Evolutionary conservation across 2,888 invertebrate species (phyloP).

Genomic region (Caenorhabditis sp.): DNA sequence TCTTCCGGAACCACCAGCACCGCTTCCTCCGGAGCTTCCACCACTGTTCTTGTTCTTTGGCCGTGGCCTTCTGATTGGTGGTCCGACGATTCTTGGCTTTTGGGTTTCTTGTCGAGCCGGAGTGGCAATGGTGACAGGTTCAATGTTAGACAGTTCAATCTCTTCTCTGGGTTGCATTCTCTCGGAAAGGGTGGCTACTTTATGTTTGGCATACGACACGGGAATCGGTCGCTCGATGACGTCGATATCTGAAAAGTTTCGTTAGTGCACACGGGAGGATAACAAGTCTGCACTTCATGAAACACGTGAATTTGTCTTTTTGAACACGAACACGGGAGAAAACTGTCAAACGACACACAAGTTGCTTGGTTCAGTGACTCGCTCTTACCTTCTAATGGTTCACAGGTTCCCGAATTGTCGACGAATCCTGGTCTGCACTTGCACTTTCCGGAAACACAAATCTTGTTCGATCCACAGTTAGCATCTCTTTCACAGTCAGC

Average conservation of each 20-base stretch:
- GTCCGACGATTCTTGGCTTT: slow-evolving; percentile 77
- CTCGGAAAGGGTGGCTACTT: slow-evolving; percentile 63
- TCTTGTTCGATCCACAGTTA: slow-evolving; percentile 70
- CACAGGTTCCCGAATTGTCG: slow-evolving; percentile 74
- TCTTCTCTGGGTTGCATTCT: slow-evolving; percentile 63
- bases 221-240: slow-evolving; percentile 70
- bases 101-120: slow-evolving; percentile 64
- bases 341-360: slow-evolving; percentile 40
- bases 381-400: slow-evolving; percentile 73
- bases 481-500: slow-evolving; percentile 72
- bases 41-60: slow-evolving; percentile 67
- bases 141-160: slow-evolving; percentile 46
- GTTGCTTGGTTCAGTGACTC: slow-evolving; percentile 34
- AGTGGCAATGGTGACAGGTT: slow-evolving; percentile 40
- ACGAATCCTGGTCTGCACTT: slow-evolving; percentile 77
- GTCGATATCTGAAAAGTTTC: slow-evolving; percentile 72
- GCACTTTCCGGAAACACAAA: slow-evolving; percentile 76
- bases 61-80: slow-evolving; percentile 78
- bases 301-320: slow-evolving; percentile 41
- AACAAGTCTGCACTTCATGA: slow-evolving; percentile 53
- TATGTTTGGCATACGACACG: slow-evolving; percentile 72
- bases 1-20: slow-evolving; percentile 57
- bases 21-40: slow-evolving; percentile 54
- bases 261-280: slow-evolving; percentile 63
- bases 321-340: slow-evolving; percentile 8